A percentile compares a stretch with the other conserved stretches of the same genome.
Evolutionary conservation across 2,888 invertebrate species (phyloP).

Genomic region (Nomada ferruginata): DNA sequence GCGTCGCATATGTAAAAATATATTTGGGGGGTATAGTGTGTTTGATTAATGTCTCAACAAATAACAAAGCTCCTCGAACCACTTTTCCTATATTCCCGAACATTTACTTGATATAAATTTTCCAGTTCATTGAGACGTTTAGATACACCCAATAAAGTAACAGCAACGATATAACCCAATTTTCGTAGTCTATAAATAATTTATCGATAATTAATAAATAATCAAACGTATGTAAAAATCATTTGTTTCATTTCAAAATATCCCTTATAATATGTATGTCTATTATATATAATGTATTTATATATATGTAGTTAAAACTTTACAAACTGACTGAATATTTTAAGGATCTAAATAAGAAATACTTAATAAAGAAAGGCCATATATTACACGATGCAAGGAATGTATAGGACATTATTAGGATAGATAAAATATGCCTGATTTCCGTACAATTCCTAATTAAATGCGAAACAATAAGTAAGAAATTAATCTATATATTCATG

Average conservation of each 20-base stretch:
- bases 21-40: conserved; percentile 39
- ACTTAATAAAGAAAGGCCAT: conserved; percentile 47
- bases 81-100: conserved; percentile 19
- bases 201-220: conserved; percentile 57
- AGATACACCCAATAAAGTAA: conserved; percentile 42
- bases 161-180: conserved; percentile 36
- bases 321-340: conserved; percentile 43
- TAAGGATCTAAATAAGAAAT: conserved; percentile 46
- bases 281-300: conserved; percentile 1
- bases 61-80: conserved; percentile 37
- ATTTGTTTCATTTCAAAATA: conserved; percentile 25
- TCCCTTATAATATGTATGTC: conserved; percentile 14
- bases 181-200: conserved; percentile 55
- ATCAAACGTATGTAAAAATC: conserved; percentile 33
- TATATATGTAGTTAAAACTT: conserved; percentile 43
- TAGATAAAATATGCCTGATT: conserved; percentile 30
- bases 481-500: conserved; percentile 49
- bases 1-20: conserved; percentile 51
- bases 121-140: conserved; percentile 34
- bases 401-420: conserved; percentile 50
- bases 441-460: conserved; percentile 45
- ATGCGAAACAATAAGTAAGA: conserved; percentile 45
- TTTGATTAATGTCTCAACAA: conserved; percentile 41
- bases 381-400: conserved; percentile 61
- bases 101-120: conserved; percentile 29